Evolutionary conservation across 2,113 vertebrate species (phyloP).

Genomic region (Isurus oxyrinchus): DNA sequence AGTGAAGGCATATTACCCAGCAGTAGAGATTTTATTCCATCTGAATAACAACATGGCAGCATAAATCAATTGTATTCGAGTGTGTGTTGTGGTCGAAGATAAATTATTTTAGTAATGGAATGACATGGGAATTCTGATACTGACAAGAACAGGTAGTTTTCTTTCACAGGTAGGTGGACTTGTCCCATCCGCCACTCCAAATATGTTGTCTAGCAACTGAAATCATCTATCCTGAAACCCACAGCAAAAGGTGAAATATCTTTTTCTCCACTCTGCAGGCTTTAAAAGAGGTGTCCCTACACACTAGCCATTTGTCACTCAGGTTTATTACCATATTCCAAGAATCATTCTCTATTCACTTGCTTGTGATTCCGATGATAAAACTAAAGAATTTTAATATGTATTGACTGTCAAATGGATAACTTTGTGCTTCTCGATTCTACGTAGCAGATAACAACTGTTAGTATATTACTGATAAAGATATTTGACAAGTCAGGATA

Average conservation of each 20-base stretch:
- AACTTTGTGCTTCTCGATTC: background rate
- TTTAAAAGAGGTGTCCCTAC: background rate
- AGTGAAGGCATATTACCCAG: background rate
- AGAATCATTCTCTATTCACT: background rate
- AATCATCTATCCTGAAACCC: background rate
- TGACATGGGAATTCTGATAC: background rate
- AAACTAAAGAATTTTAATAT: background rate
- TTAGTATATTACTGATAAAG: background rate
- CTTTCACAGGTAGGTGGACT: background rate
- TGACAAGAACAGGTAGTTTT: background rate
- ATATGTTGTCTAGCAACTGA: background rate
- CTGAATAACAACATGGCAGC: background rate
- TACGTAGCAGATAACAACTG: background rate
- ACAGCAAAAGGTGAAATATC: background rate
- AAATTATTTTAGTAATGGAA: background rate
- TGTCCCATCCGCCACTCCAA: background rate
- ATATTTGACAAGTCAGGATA: background rate
- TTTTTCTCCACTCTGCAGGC: background rate
- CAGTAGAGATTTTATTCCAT: background rate
- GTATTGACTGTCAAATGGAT: background rate
- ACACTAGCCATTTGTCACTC: background rate
- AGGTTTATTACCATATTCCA: background rate
- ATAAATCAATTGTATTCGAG: background rate
- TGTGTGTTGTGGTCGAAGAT: background rate
- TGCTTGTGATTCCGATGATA: background rate